These are phyloP conservation scores for Spizaetus ornatus DNA, from an alignment of 2,113 vertebrate genomes.

Conservation along the genomic window DNA sequence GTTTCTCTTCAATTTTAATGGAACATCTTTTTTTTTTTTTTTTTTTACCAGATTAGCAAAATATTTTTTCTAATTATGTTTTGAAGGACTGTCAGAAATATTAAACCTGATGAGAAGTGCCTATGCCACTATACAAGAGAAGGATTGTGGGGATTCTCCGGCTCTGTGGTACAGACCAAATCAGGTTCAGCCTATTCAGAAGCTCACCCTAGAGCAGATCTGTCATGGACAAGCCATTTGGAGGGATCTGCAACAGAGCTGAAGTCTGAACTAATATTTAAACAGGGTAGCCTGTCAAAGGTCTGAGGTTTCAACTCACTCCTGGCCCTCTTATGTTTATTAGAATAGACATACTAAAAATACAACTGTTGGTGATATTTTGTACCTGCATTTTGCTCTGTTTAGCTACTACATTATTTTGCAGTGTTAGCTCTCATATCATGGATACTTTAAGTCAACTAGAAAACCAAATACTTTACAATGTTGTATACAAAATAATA, in stretches of 20 bases:
- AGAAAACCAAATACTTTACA: not conserved
- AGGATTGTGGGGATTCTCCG: rapidly evolving
- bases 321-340: not conserved
- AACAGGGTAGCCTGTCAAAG: not conserved
- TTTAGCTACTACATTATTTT: not conserved
- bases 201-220: not conserved
- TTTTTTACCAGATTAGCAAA: not conserved
- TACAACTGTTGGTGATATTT: not conserved
- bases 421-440: not conserved
- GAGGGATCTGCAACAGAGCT: not conserved
- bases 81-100: not conserved
- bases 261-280: not conserved
- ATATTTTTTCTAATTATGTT: not conserved
- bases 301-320: not conserved
- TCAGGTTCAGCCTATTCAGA: not conserved
- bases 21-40: not conserved
- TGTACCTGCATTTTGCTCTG: not conserved
- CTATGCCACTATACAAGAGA: not conserved
- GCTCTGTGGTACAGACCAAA: not conserved
- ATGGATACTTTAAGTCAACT: not conserved
- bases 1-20: not conserved
- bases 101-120: not conserved
- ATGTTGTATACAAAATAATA: not conserved
- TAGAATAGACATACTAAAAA: not conserved
- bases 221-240: not conserved